Evolutionary conservation across 2,113 vertebrate species (phyloP).

Genomic region (Dascyllus trimaculatus): DNA sequence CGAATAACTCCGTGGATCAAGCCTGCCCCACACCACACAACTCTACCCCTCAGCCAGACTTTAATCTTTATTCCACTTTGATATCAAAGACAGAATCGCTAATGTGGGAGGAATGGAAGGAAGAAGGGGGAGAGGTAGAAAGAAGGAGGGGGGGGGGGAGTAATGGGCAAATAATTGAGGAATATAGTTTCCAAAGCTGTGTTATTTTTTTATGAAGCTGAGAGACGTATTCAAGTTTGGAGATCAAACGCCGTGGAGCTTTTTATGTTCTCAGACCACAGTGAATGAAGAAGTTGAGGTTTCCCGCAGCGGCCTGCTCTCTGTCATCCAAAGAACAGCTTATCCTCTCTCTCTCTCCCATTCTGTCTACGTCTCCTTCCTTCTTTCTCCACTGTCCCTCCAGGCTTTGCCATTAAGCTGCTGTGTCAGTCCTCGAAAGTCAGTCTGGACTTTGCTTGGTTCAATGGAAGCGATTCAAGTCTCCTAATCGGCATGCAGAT

Average conservation of each 20-base stretch:
- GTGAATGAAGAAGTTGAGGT: slow-evolving; percentile 71
- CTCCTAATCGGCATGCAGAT: slow-evolving; percentile 44
- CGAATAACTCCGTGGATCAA: slow-evolving; percentile 57
- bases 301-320: slow-evolving; percentile 73
- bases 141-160: slow-evolving; percentile 6
- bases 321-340: slow-evolving; percentile 64
- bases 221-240: slow-evolving; percentile 69
- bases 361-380: slow-evolving; percentile 35
- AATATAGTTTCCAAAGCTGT: slow-evolving; percentile 70
- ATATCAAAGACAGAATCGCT: slow-evolving; percentile 71
- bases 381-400: slow-evolving; percentile 34
- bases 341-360: slow-evolving; percentile 31
- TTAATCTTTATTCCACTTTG: slow-evolving; percentile 80
- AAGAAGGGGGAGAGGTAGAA: slow-evolving; percentile 24
- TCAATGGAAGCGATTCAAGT: slow-evolving; percentile 34
- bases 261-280: slow-evolving; percentile 78
- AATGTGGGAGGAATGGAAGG: slow-evolving; percentile 70
- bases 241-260: slow-evolving; percentile 78
- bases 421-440: slow-evolving; percentile 51
- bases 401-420: slow-evolving; percentile 28
- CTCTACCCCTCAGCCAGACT: slow-evolving; percentile 74
- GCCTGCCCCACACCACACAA: slow-evolving; percentile 80
- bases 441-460: slow-evolving; percentile 20
- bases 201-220: slow-evolving; percentile 61
- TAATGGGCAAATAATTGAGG: slow-evolving; percentile 68